Evolutionary conservation across 2,113 vertebrate species (phyloP).

Genomic region (Microcebus ravelobensis): DNA sequence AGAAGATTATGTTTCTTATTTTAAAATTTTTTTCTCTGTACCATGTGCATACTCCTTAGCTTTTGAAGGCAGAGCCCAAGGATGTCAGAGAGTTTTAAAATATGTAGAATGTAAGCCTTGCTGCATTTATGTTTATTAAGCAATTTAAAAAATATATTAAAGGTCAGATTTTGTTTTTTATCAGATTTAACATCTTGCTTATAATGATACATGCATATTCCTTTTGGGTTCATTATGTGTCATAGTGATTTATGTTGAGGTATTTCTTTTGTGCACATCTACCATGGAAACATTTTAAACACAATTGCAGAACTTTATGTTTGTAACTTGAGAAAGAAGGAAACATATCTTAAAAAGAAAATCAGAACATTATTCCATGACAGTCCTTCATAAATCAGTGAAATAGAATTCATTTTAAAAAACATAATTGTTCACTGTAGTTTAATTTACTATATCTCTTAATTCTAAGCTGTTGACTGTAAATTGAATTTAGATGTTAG

Average conservation of each 20-base stretch:
- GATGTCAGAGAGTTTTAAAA: constrained; percentile 36
- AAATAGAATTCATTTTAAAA: constrained; percentile 55
- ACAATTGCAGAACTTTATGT: constrained; percentile 50
- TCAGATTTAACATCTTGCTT: constrained; percentile 30
- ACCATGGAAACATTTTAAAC: constrained; percentile 49
- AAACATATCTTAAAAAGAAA: constrained; percentile 47
- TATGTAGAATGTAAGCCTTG: neutral
- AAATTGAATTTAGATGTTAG: constrained; percentile 47
- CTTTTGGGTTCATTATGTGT: constrained; percentile 49
- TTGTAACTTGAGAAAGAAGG: constrained; percentile 54
- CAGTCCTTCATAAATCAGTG: constrained; percentile 25
- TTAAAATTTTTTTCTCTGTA: neutral
- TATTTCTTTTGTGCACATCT: constrained; percentile 55
- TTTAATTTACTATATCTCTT: constrained; percentile 43
- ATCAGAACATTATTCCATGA: neutral
- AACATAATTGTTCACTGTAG: constrained; percentile 27
- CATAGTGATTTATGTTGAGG: constrained; percentile 60
- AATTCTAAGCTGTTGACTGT: constrained; percentile 30
- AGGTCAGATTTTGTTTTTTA: constrained; percentile 45
- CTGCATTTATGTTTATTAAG: constrained; percentile 45
- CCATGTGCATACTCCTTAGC: neutral
- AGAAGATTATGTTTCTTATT: constrained; percentile 6
- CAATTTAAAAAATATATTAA: constrained; percentile 16
- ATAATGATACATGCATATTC: constrained; percentile 43
- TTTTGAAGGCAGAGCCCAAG: constrained; percentile 40